Evolutionary conservation across 2,888 invertebrate genomes (phyloP), one percentile per base, ranked within the genome.

Genomic region (Gymnoscelis rufifasciata): DNA sequence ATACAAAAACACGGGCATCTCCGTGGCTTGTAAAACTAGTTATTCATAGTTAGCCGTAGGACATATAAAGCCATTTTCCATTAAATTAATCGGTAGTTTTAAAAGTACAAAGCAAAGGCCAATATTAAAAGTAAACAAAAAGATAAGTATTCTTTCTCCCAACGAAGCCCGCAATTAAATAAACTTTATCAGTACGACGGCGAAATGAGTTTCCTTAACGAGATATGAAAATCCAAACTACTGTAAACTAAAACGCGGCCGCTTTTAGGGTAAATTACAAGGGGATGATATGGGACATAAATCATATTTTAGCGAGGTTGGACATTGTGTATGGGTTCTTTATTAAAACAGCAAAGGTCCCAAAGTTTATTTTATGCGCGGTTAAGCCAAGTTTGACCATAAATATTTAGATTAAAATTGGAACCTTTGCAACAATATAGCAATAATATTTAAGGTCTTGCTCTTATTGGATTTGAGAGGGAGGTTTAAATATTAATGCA

Each of bases 121-220:
- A 29, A 45, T 28, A 24, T 38, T 33, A 31, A 7, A 23, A 33
- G 13, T 29, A 29, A 3, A 38, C 33, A 14, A 30, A 36, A 15
- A 51, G 49, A 51, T 54, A 56, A 56, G 50, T 38, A 12, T 54
- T 51, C 38, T 52, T 52, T 54, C 51, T 24, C 44, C 29, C 39
- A 26, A 44, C 43, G 38, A 24, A 35, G 39, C 39, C 28, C 26
- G 35, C 44, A 51, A 43, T 44, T 36, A 47, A 35, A 44, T 48
- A 43, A 40, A 47, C 38, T 52, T 50, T 52, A 47, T 45, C 36
- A 43, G 36, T 35, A 51, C 44, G 46, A 43, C 56, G 60, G 51
- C 48, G 59, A 64, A 66, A 68, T 60, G 60, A 62, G 57, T 59
- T 66, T 58, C 43, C 44, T 44, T 50, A 41, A 47, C 59, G 46